Evolutionary conservation across 2,888 invertebrate genomes (phyloP).

Genomic region (Oligia fasciuncula): DNA sequence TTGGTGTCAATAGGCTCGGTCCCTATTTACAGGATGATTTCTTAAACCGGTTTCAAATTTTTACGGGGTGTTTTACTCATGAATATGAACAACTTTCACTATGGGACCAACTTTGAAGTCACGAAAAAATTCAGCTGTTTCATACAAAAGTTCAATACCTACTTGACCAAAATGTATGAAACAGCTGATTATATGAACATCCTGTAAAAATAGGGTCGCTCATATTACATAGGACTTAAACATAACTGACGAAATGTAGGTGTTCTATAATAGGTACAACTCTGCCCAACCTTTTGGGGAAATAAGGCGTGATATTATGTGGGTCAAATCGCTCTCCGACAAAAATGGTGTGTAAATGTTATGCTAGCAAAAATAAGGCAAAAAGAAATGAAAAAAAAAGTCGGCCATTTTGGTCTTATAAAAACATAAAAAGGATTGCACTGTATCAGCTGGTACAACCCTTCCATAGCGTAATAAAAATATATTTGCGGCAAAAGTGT

Average conservation of each 20-base stretch:
- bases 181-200: too few relatives aligned
- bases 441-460: constrained; percentile 10
- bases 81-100: too few relatives aligned
- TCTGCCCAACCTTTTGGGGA: not conserved
- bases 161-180: too few relatives aligned
- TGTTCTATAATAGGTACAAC: too few relatives aligned
- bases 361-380: not conserved
- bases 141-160: too few relatives aligned
- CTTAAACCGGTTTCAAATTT: too few relatives aligned
- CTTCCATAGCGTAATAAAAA: constrained; percentile 34
- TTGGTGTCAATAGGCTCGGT: not conserved
- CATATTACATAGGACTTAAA: too few relatives aligned
- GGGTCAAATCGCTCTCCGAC: not conserved
- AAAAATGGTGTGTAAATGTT: not conserved
- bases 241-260: too few relatives aligned
- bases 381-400: not conserved
- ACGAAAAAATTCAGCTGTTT: too few relatives aligned
- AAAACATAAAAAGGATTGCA: constrained; percentile 25
- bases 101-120: too few relatives aligned
- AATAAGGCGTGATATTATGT: not conserved
- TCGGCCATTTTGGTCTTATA: constrained; percentile 13
- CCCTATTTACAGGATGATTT: not conserved
- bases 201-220: too few relatives aligned
- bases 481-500: constrained; percentile 23
- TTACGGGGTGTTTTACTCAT: too few relatives aligned